Percentiles rank a stretch among this genome's conserved stretches.
Evolutionary conservation across 1,140 invertebrate species (phyloP).

Genomic region (Periplaneta americana): DNA sequence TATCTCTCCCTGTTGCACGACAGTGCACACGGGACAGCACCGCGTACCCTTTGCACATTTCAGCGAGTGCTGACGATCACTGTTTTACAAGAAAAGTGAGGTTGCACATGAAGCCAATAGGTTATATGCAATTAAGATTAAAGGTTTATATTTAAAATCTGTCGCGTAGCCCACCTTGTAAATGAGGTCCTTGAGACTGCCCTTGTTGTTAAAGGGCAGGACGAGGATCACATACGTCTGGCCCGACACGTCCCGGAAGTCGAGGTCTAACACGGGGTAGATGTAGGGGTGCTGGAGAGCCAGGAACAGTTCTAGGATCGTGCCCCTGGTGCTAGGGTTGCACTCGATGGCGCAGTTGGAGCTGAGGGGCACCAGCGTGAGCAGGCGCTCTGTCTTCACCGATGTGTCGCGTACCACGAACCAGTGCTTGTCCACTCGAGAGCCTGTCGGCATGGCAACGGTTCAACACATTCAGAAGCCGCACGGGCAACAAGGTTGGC

Average conservation of each 20-base stretch:
- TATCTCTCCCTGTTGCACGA: too few relatives aligned
- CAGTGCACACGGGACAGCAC: too few relatives aligned
- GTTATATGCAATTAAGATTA: too few relatives aligned
- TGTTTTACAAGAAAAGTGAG: too few relatives aligned
- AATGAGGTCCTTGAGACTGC: constrained; percentile 84
- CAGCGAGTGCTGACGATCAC: too few relatives aligned
- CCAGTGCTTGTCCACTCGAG: constrained; percentile 81
- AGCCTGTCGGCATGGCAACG: too few relatives aligned
- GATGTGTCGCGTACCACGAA: constrained; percentile 76
- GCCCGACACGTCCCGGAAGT: constrained; percentile 44
- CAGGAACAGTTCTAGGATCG: constrained; percentile 74
- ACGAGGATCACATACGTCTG: constrained; percentile 62
- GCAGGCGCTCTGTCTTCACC: constrained; percentile 74
- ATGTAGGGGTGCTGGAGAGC: constrained; percentile 88
- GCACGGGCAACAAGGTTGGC: too few relatives aligned
- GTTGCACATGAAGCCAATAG: too few relatives aligned
- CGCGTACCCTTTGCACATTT: too few relatives aligned
- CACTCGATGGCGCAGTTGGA: constrained; percentile 47
- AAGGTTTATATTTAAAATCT: too few relatives aligned
- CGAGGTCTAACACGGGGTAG: constrained; percentile 80
- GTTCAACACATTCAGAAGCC: too few relatives aligned
- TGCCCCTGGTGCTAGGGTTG: constrained; percentile 47
- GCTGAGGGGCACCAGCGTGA: constrained; percentile 67
- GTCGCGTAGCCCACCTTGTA: constrained; percentile 64
- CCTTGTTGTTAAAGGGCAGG: constrained; percentile 73